Evolutionary conservation across 1,140 invertebrate species (phyloP), one percentile per base, ranked within the genome.

Genomic region (Drosophila tani): DNA sequence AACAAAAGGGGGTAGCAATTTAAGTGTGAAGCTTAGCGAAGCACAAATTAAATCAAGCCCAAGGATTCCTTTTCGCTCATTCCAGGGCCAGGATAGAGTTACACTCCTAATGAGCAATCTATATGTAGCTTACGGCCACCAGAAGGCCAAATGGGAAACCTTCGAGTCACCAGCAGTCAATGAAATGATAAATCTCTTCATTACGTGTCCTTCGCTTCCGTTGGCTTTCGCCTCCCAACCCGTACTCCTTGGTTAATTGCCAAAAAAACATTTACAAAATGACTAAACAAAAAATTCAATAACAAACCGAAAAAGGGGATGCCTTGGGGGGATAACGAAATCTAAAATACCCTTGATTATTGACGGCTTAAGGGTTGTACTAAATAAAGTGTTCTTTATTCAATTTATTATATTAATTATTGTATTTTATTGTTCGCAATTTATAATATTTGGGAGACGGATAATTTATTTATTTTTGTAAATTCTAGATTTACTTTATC

Each of bases 11-110:
- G 62, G 49, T 17, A 68, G 66, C 35, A 70, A 79, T 55, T 78
- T 63, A 55, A 62, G 64, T 75, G 76, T 49, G 67, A 66, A 79
- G 74, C 66, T 76, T 77, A 77, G 66, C 74, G 63, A 60, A 70
- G 75, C 65, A 78, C 82, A 85, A 85, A 85, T 85, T 87, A 87
- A 86, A 86, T 86, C 81, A 83, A 65, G 67, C 63, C 50, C n/a
- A 45, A 32, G 51, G 65, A 69, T 51, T 79, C 59, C 47, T 50
- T 85, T 77, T 74, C 47, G 64, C 51, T 19, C 45, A 50, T 47
- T 19, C 14, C 21, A n/a, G 46, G 14, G 15, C 15, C 27, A 46
- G 56, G 53, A 35, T 57, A 79, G 43, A 66, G 70, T 62, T 64
- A 69, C 43, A 68, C 46, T 58, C 40, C 79, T 75, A 75, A 84